Base-by-base conservation (phyloP, 2,888 invertebrate species). In the Philhelius pedissequus region DNA sequence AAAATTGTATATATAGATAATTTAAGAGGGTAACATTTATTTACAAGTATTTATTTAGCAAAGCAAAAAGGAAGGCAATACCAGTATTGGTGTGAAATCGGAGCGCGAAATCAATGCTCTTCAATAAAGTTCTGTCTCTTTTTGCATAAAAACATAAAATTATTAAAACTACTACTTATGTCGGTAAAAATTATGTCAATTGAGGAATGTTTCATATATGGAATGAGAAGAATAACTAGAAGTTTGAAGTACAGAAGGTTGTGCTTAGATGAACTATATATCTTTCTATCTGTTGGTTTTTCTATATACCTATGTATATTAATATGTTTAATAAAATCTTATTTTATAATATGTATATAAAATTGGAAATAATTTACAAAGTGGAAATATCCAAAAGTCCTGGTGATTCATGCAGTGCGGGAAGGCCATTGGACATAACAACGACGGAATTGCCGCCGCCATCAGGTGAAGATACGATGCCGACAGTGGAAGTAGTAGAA, bases 301-400 rank as follows among this genome's bases (percentile, higher is more conserved):
- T 56, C 54, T 25, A 38, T 68, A n/a, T 38, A 13, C 22, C 35
- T 50, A 50, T 30, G 11, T 60, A 43, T 62, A 43, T 6, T 11
- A 43, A 30, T 62, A 15, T 40, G 25, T 40, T 75, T 74, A 83
- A 75, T 84, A 79, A 75, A 79, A 78, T 78, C 70, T 79, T 74
- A 79, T 83, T 56, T 70, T 27, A 68, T 75, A 75, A 45, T 77
- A 18, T 60, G 20, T 83, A 81, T 77, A 78, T 86, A 86, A 75
- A 84, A 83, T 76, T 76, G 79, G 22, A 69, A 73, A 80, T 80
- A 89, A 90, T 90, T 91, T 91, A 91, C 91, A 91, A 89, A 87
- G 91, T 90, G 89, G 91, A 90, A 87, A 91, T 91, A 90, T 91
- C 91, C 90, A 91, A 88, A 87, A 91, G 88, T 86, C 90, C 91